These are phyloP conservation scores for Saccopteryx bilineata DNA, from an alignment of 2,113 vertebrate species.

Conservation along the genomic window DNA sequence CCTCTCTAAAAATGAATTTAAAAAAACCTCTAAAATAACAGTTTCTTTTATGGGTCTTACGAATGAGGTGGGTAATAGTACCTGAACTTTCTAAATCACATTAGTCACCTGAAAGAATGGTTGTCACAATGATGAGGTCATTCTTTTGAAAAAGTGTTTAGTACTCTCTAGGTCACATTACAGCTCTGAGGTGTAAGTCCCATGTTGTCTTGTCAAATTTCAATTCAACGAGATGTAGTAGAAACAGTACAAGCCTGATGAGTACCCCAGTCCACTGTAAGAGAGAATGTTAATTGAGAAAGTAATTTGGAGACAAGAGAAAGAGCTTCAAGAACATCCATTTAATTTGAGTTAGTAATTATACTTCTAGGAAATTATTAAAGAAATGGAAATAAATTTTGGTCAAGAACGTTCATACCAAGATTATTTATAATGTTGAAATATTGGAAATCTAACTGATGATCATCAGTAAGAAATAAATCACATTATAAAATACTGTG, in stretches of 20 bases:
- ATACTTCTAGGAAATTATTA: constrained; percentile 64
- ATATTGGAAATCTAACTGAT: constrained; percentile 8
- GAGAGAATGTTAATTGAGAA: not conserved
- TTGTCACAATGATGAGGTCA: not conserved
- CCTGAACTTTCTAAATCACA: not conserved
- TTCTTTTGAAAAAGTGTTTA: not conserved
- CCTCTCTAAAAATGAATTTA: too few species aligned
- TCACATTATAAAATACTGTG: not conserved
- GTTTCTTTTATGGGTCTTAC: not conserved
- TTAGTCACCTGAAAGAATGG: not conserved
- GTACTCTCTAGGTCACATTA: not conserved
- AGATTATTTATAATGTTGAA: constrained; percentile 51
- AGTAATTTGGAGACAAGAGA: constrained; percentile 44
- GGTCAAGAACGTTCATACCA: constrained; percentile 6
- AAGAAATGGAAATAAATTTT: constrained; percentile 49
- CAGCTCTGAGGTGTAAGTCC: not conserved
- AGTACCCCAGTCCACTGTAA: not conserved
- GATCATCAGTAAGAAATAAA: not conserved
- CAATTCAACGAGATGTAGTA: not conserved
- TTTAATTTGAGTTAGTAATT: constrained; percentile 63
- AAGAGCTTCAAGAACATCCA: constrained; percentile 63
- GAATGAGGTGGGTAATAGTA: rapidly evolving
- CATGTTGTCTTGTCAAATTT: not conserved
- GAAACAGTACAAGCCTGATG: not conserved
- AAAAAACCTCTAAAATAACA: constrained; percentile 23